Evolutionary conservation across 1,140 invertebrate genomes (phyloP).

Genomic region (Cydia pomonella): DNA sequence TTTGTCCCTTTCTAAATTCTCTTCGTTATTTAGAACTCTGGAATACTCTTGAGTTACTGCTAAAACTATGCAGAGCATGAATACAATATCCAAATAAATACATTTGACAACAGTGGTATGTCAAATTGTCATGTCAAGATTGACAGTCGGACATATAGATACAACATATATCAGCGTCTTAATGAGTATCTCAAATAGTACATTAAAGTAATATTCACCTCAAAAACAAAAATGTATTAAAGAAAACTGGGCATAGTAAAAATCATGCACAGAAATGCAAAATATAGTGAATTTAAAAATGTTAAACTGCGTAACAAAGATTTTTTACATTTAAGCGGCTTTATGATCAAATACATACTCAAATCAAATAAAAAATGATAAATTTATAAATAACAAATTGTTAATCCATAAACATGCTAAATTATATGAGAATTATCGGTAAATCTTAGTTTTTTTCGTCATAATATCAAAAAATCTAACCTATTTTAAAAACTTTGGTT

Average conservation of each 20-base stretch:
- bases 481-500: constrained; percentile 34
- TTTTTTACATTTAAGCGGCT: too few species aligned
- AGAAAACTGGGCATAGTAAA: background rate
- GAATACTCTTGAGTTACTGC: background rate
- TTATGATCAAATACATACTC: background rate
- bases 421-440: background rate
- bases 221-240: background rate
- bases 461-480: background rate
- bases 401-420: background rate
- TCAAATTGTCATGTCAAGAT: background rate
- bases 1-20: too few species aligned
- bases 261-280: too few species aligned
- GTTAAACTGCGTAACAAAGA: too few species aligned
- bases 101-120: background rate
- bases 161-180: background rate
- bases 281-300: too few species aligned
- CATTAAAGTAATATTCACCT: background rate
- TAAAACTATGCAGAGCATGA: background rate
- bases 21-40: background rate
- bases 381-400: background rate
- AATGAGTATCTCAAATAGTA: background rate
- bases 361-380: too few species aligned
- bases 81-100: constrained; percentile 8
- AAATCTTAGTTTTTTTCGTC: background rate
- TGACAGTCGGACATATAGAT: background rate